Evolutionary conservation across 2,888 invertebrate species (phyloP), one percentile per base, ranked within the genome.

Genomic region (Mythimna loreyi): DNA sequence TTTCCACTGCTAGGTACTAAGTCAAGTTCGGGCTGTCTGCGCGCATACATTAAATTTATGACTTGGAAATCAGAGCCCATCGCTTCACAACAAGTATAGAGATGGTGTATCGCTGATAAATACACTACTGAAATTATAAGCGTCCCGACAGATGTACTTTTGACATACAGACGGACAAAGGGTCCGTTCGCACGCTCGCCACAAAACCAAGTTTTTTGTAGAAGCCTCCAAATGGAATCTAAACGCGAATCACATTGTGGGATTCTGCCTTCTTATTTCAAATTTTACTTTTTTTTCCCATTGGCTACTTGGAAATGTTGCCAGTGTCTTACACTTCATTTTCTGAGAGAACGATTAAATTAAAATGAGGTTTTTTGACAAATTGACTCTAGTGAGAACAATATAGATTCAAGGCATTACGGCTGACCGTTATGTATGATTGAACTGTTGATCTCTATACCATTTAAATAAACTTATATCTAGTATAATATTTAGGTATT

Each of bases 101-200:
- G 75, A 81, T 85, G 56, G 60, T 49, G 23, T 66, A 63, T 72
- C 56, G 4, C 72, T 76, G 85, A 83, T 86, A 85, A 78, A 85
- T 87, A 85, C 85, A 86, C 85, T 83, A 86, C 87, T 87, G 86
- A 90, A 92, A 89, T 89, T 87, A 90, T 88, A 92, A 90, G 89
- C 86, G 88, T 88, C 83, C 85, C 78, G 89, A 90, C 93, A 93
- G 92, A 94, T 93, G 93, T 91, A 91, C 89, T 92, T 87, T 88
- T 92, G 89, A 92, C 89, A 89, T 89, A 89, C 79, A 87, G 72
- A 66, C 84, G 87, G 88, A 93, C 92, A 93, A 93, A 92, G 88
- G 91, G 83, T 83, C 76, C 82, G 91, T 94, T 95, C 95, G 93
- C 94, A 94, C 95, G 94, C 87, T 91, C 86, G 75, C 80, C 86